Evolutionary conservation across 2,797 vertebrate genomes (phyloP).

Genomic region (Nasua narica): DNA sequence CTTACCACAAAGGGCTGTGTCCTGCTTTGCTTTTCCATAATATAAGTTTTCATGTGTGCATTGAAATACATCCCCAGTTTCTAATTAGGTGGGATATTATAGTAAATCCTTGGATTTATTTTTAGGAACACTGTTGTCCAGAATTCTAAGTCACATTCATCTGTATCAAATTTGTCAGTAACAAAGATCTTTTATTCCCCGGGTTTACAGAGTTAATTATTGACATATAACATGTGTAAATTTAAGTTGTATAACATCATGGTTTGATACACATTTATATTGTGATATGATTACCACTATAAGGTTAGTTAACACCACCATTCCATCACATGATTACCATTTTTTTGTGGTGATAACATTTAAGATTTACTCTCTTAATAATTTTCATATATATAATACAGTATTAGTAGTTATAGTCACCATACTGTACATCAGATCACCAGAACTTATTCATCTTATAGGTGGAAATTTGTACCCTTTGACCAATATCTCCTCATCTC

Average conservation of each 20-base stretch:
- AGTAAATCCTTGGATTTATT: neutral
- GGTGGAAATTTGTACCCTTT: neutral
- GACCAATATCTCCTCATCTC: neutral
- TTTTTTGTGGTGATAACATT: neutral
- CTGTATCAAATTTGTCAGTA: neutral
- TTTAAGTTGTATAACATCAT: neutral
- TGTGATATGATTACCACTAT: neutral
- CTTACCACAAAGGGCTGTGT: neutral
- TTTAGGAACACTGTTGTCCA: neutral
- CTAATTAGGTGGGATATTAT: neutral
- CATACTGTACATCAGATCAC: neutral
- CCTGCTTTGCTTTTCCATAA: neutral
- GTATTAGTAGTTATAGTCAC: neutral
- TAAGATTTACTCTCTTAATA: neutral
- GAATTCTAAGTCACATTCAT: neutral
- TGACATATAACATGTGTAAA: neutral
- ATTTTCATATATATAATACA: neutral
- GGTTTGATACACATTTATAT: neutral
- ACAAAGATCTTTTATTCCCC: neutral
- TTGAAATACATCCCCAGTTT: neutral
- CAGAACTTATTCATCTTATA: neutral
- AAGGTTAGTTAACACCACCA: neutral
- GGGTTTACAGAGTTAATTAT: neutral
- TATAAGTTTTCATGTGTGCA: neutral
- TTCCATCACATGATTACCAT: neutral